A percentile compares a stretch with the other conserved stretches of the same genome.
These are phyloP conservation scores for Diphyllodes magnificus DNA, from an alignment of 2,113 vertebrate species.

Conservation along the genomic window DNA sequence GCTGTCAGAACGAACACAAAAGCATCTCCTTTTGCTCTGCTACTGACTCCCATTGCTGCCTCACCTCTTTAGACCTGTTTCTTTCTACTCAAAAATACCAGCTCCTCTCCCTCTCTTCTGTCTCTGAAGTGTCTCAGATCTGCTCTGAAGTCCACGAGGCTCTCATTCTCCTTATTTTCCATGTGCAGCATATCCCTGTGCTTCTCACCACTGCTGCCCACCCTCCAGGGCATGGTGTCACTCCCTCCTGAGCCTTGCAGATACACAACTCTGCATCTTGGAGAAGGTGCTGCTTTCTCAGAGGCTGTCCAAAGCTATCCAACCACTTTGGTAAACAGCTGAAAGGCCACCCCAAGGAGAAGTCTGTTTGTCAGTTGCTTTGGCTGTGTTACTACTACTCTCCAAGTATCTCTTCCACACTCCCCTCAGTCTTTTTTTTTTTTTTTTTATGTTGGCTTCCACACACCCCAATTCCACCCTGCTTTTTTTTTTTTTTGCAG, in stretches of 20 bases:
- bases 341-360: background rate
- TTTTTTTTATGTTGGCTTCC: background rate
- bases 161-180: background rate
- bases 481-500: background rate
- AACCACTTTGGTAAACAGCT: background rate
- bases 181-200: fast-evolving
- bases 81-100: background rate
- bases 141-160: background rate
- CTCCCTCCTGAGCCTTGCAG: background rate
- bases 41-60: background rate
- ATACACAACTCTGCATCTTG: background rate
- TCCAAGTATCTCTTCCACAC: background rate
- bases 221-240: fast-evolving
- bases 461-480: fast-evolving
- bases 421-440: background rate
- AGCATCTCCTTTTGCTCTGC: background rate
- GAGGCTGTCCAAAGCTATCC: background rate
- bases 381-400: background rate
- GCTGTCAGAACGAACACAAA: background rate
- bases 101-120: background rate
- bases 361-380: background rate
- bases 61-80: background rate
- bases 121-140: background rate
- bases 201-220: fast-evolving
- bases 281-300: background rate